These are phyloP conservation scores for Lepus oiostolus DNA, from an alignment of 2,797 vertebrate species.

Conservation along the genomic window DNA sequence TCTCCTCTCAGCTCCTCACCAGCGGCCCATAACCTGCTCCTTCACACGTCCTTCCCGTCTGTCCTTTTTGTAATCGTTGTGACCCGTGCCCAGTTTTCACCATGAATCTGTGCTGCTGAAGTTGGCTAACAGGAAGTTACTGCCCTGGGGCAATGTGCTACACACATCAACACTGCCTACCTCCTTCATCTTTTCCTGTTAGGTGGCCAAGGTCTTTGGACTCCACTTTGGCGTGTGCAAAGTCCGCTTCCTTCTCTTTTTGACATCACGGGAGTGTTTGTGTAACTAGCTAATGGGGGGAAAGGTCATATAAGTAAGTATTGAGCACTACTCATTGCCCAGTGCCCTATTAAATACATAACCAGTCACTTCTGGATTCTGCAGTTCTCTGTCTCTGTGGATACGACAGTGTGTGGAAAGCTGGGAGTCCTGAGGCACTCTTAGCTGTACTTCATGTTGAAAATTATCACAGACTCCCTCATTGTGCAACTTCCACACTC, in stretches of 20 bases:
- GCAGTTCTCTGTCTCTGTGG: neutral
- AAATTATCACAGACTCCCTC: neutral
- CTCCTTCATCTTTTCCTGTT: neutral
- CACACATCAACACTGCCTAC: neutral
- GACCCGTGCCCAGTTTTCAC: neutral
- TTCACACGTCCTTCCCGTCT: neutral
- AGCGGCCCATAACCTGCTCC: neutral
- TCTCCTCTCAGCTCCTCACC: neutral
- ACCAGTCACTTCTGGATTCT: neutral
- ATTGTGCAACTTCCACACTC: slow-evolving; percentile 1
- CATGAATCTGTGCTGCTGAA: neutral
- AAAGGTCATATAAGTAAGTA: neutral
- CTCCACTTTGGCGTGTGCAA: neutral
- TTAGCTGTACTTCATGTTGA: slow-evolving; percentile 1
- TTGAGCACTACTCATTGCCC: neutral
- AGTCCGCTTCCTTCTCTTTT: neutral
- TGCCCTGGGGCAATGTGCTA: neutral
- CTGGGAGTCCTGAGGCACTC: neutral
- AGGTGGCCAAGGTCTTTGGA: neutral
- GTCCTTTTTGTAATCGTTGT: neutral
- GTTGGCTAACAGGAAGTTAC: neutral
- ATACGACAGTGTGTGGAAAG: neutral
- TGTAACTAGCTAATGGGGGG: neutral
- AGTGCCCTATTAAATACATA: neutral
- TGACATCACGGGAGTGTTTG: neutral